Evolutionary conservation across 2,888 invertebrate species (phyloP).

Genomic region (Phania funesta): DNA sequence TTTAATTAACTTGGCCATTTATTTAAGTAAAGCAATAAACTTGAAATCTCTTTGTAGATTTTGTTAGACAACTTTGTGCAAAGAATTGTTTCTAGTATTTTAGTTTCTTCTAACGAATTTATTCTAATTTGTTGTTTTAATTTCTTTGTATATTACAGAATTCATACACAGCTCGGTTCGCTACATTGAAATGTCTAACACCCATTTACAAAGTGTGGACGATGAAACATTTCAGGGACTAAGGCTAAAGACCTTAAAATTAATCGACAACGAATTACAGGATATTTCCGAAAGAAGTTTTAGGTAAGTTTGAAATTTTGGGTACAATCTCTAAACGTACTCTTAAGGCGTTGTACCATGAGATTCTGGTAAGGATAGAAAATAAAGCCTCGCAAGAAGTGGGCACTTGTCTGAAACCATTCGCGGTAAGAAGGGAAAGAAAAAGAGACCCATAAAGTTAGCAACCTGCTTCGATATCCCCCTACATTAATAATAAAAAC

Average conservation of each 20-base stretch:
- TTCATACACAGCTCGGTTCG: slow-evolving; percentile 89
- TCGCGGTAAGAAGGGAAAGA: no score
- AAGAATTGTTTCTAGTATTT: background rate
- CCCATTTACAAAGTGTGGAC: slow-evolving; percentile 89
- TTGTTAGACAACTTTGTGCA: background rate
- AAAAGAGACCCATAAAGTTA: no score
- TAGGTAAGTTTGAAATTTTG: slow-evolving; percentile 83
- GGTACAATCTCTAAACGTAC: no score
- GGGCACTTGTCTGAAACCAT: no score
- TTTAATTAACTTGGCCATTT: no score
- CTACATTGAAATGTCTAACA: slow-evolving; percentile 91
- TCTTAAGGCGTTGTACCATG: no score
- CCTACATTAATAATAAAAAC: no score
- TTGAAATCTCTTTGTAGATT: no score
- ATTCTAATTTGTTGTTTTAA: background rate
- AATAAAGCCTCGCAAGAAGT: no score
- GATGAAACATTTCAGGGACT: slow-evolving; percentile 89
- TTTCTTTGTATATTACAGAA: slow-evolving; percentile 82
- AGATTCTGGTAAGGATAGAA: no score
- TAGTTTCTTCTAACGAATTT: background rate
- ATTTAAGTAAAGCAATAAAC: no score
- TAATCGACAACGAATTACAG: slow-evolving; percentile 91
- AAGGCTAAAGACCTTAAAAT: slow-evolving; percentile 88
- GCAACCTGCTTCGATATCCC: no score
- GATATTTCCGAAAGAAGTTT: slow-evolving; percentile 90